phyloP scores from a whole-genome alignment of 2,113 vertebrate genomes.

The Urocitellus parryii region DNA sequence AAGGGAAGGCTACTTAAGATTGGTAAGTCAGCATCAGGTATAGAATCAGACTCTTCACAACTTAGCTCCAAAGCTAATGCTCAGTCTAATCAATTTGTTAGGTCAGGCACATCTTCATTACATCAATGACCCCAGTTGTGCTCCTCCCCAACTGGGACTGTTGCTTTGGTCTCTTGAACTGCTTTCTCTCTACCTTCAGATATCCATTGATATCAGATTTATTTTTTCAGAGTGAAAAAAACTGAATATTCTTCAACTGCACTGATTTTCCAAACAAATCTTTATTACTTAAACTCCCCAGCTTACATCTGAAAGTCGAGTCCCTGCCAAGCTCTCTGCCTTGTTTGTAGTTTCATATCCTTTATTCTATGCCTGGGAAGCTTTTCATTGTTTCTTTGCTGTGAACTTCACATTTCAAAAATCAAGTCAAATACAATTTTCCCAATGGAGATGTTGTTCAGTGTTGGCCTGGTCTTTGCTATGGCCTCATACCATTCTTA shows the following conservation, averaged over 20 bases:
- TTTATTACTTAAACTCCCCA: not conserved
- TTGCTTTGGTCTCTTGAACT: not conserved
- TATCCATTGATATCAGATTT: not conserved
- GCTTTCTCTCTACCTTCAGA: not conserved
- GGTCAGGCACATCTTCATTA: not conserved
- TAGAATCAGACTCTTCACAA: not conserved
- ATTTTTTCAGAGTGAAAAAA: not conserved
- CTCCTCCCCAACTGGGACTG: not conserved
- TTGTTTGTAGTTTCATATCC: not conserved
- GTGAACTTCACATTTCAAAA: conserved; percentile 43
- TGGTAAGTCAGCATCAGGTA: not conserved
- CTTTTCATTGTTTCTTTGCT: not conserved
- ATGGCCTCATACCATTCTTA: not conserved
- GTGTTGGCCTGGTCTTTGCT: not conserved
- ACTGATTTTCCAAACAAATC: conserved; percentile 10
- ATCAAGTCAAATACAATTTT: not conserved
- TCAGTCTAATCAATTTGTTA: not conserved
- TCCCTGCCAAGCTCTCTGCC: not conserved
- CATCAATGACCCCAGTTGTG: not conserved
- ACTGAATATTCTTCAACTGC: not conserved
- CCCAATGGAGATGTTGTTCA: not conserved
- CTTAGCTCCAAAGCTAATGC: not conserved
- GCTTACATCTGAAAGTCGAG: not conserved
- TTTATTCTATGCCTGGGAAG: not conserved
- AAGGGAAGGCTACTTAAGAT: not conserved